Conservation (phyloP, 2,797 vertebrate species). For the Gouania willdenowi region DNA sequence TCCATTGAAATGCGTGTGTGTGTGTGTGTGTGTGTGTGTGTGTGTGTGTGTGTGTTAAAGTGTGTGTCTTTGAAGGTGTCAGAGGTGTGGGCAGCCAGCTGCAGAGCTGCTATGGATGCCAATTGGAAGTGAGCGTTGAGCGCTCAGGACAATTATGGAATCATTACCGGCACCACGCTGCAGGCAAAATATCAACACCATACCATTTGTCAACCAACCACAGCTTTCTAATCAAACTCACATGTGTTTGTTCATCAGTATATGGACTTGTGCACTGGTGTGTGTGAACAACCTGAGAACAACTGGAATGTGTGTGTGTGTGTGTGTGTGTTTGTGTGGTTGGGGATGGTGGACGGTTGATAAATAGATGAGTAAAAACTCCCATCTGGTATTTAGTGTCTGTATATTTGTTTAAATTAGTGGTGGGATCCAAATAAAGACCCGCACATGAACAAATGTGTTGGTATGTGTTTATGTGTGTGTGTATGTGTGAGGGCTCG, state of each 20-base stretch:
- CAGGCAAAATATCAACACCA: constrained; percentile 71
- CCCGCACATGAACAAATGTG: no score
- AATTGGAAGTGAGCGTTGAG: constrained; percentile 74
- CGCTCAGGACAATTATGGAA: constrained; percentile 73
- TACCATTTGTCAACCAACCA: constrained; percentile 69
- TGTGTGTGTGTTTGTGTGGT: background rate
- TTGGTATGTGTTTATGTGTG: constrained; percentile 4
- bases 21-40: no score
- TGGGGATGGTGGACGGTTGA: no score
- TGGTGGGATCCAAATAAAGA: no score
- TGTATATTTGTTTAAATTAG: no score
- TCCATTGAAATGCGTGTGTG: no score
- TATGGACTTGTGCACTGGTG: constrained; percentile 11
- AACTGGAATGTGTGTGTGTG: background rate
- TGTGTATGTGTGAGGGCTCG: background rate
- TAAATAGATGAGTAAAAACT: no score
- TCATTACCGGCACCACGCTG: constrained; percentile 64
- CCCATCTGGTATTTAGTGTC: no score
- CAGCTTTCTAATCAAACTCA: constrained; percentile 62
- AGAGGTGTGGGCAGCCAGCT: constrained; percentile 61
- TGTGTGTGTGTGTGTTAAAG: no score
- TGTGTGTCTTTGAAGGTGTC: constrained; percentile 25
- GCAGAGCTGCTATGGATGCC: constrained; percentile 60
- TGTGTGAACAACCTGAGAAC: background rate
- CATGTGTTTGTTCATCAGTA: constrained; percentile 48